Evolutionary conservation across 2,888 invertebrate species (phyloP).

Genomic region (Pseudolycoriella hygida): DNA sequence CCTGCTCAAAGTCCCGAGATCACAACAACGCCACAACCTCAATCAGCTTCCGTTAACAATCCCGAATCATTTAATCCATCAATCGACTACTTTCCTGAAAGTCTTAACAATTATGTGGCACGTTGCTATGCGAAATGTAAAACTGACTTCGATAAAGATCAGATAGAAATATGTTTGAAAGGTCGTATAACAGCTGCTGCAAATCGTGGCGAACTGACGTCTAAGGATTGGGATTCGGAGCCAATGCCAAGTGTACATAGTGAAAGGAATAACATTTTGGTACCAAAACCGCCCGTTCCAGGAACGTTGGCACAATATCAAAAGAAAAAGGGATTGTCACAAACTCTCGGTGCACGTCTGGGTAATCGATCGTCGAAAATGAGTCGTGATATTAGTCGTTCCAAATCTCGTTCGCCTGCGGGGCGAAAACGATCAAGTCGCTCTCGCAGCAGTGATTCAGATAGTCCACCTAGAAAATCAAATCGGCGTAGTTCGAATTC

Average conservation of each 20-base stretch:
- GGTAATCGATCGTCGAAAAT: conserved; percentile 31
- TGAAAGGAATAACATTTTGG: conserved; percentile 45
- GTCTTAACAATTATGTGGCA: conserved; percentile 71
- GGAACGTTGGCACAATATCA: conserved; percentile 41
- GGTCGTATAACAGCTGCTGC: conserved; percentile 85
- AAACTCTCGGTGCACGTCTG: conserved; percentile 38
- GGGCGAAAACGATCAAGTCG: conserved; percentile 11
- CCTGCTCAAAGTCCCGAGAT: conserved; percentile 8
- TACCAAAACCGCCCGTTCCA: conserved; percentile 38
- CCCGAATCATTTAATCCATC: conserved; percentile 33
- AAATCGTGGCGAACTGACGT: conserved; percentile 70
- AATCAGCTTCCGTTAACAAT: conserved; percentile 17
- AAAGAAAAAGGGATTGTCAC: conserved; percentile 32
- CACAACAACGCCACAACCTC: neutral
- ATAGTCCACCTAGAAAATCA: conserved; percentile 35
- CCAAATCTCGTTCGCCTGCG: conserved; percentile 18
- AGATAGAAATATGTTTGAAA: conserved; percentile 85
- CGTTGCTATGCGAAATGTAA: conserved; percentile 83
- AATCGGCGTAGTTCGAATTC: conserved; percentile 27
- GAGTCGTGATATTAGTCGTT: conserved; percentile 22
- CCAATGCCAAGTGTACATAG: conserved; percentile 78
- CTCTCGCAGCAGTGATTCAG: conserved; percentile 19
- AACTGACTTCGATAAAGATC: conserved; percentile 77
- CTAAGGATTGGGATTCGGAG: conserved; percentile 88
- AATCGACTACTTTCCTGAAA: conserved; percentile 60